phyloP scores from a whole-genome alignment of 2,888 invertebrate genomes.

The Kuschelorhynchus macadamiae region DNA sequence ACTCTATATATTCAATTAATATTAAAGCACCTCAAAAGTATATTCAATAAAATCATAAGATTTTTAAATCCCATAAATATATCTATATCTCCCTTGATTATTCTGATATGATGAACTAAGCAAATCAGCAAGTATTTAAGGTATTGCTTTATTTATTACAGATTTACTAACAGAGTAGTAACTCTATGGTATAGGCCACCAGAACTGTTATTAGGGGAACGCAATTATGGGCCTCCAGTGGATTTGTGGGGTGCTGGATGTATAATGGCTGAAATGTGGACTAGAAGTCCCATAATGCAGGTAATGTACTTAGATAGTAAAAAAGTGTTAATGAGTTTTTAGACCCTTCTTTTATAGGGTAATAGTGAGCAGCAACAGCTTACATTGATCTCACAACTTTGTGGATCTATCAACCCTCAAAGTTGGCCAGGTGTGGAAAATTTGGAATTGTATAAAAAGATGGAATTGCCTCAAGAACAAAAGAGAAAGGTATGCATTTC shows the following conservation, averaged over 20 bases:
- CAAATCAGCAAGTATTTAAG: too few relatives aligned
- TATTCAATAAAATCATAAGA: too few relatives aligned
- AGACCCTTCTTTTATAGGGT: conserved; percentile 70
- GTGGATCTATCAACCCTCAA: conserved; percentile 94
- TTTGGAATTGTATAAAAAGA: conserved; percentile 88
- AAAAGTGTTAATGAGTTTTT: conserved; percentile 1
- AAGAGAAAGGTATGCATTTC: conserved; percentile 84
- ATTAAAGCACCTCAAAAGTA: too few relatives aligned
- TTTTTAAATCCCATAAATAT: too few relatives aligned
- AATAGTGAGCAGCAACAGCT: conserved; percentile 97
- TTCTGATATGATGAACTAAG: too few relatives aligned
- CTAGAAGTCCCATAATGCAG: conserved; percentile 93
- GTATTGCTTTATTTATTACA: too few relatives aligned
- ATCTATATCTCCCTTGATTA: too few relatives aligned
- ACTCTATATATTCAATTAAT: too few relatives aligned
- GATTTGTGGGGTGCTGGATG: conserved; percentile 99
- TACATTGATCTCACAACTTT: conserved; percentile 93
- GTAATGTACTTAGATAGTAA: too few relatives aligned
- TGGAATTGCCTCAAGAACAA: conserved; percentile 89
- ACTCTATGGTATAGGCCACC: conserved; percentile 94
- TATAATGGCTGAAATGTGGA: conserved; percentile 99
- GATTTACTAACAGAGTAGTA: conserved; percentile 98
- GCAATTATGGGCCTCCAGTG: conserved; percentile 97
- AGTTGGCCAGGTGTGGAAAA: conserved; percentile 95
- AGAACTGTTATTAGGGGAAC: conserved; percentile 81